Conservation (phyloP, 2,888 invertebrate species). For the Ethmia dodecea region DNA sequence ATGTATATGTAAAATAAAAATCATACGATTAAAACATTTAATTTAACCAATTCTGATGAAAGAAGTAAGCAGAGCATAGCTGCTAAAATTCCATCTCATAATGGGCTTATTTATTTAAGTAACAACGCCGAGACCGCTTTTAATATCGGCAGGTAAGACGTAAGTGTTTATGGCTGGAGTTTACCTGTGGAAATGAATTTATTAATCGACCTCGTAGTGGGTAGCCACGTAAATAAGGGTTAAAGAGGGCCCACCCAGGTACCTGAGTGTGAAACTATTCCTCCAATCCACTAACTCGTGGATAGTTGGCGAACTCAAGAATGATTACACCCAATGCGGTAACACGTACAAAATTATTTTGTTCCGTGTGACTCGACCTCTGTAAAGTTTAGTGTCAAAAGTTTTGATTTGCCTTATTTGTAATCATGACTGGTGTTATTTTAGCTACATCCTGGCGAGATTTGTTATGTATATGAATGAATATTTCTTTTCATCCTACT, state of each 20-base stretch:
- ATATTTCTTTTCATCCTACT: too few relatives aligned
- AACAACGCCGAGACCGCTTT: neutral
- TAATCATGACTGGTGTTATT: constrained; percentile 33
- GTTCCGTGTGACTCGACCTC: constrained; percentile 11
- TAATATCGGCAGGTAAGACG: neutral
- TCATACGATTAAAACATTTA: too few relatives aligned
- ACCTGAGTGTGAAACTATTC: constrained; percentile 21
- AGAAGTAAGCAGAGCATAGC: too few relatives aligned
- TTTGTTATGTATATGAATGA: too few relatives aligned
- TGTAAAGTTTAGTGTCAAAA: constrained; percentile 18
- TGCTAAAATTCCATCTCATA: neutral
- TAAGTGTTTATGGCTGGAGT: constrained; percentile 6
- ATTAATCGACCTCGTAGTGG: constrained; percentile 19
- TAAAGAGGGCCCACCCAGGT: constrained; percentile 24
- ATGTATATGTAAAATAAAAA: too few relatives aligned
- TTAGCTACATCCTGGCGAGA: constrained; percentile 31
- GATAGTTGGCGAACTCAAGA: constrained; percentile 20
- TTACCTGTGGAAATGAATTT: constrained; percentile 21
- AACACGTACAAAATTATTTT: constrained; percentile 17
- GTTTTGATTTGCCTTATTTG: constrained; percentile 22
- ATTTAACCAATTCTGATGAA: too few relatives aligned
- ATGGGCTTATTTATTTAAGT: neutral
- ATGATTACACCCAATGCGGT: constrained; percentile 24
- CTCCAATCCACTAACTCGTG: constrained; percentile 16
- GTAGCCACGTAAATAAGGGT: constrained; percentile 31